Evolutionary conservation across 2,888 invertebrate species (phyloP), one percentile per base, ranked within the genome.

Genomic region (Empis livida): DNA sequence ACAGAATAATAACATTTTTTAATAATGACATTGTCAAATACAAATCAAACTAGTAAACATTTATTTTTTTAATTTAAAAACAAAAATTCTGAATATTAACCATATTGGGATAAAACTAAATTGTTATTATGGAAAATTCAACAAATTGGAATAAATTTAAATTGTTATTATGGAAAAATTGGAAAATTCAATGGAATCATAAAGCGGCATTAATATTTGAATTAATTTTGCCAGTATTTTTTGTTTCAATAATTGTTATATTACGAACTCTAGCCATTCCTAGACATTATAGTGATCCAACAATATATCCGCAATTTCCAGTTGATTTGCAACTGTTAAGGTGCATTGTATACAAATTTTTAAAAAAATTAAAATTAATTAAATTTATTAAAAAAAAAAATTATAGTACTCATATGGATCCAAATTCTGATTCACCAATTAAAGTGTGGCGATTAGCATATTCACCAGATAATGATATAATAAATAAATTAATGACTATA

Each of bases 151-250:
- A 51, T 27, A 78, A 79, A 60, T 80, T 85, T 59, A 61, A 72
- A 4, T 70, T 86, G 53, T 68, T 87, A 48, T 73, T 83, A 67
- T 87, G 86, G 85, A 87, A 87, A 68, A 86, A 86, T 66, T 82
- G 78, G 63, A 64, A 80, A n/a, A 74, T 85, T 42, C 84, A 85
- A 66, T 79, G 75, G 69, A 70, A 85, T 43, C 80, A 79, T 60
- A 76, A 75, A 17, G 51, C 75, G 35, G 79, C 82, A 59, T 83
- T 84, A 1, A 50, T 73, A 2, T 61, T 78, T 17, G 84, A 85
- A 64, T 67, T 86, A 5, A 53, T 79, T 5, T 64, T 79, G 42
- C 82, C 82, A 0, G 74, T 80, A 5, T 49, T 77, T 4, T 80
- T 83, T 48, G 74, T 78, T 54, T 63, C 77, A 0, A 62, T 86